phyloP scores from a whole-genome alignment of 53 echinoderm and acorn worm genomes.

The Henricia sp. region DNA sequence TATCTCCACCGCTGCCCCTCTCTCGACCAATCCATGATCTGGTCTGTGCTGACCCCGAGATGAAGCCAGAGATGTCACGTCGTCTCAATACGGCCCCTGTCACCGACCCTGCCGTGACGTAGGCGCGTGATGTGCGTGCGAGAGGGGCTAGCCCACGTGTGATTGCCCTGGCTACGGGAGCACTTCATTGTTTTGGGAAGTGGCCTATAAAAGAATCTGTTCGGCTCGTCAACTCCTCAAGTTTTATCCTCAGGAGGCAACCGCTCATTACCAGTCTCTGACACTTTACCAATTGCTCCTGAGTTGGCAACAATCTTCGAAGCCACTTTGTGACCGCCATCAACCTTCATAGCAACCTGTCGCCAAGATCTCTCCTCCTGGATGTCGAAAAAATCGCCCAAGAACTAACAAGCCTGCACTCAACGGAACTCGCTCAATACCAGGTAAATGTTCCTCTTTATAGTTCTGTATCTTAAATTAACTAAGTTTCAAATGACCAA shows the following conservation, averaged over 20 bases:
- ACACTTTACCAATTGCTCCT: neutral
- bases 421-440: too few species aligned
- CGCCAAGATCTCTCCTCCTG: too few species aligned
- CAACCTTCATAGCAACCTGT: too few species aligned
- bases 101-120: constrained; percentile 54
- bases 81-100: neutral
- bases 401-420: too few species aligned
- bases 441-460: too few species aligned
- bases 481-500: too few species aligned
- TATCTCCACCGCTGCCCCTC: neutral
- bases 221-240: constrained; percentile 7
- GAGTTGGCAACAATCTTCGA: neutral
- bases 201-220: constrained; percentile 34
- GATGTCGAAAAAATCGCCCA: too few species aligned
- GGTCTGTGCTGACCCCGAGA: neutral
- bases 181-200: constrained; percentile 33
- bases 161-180: constrained; percentile 16
- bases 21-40: constrained; percentile 47
- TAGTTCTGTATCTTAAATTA: too few species aligned
- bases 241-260: constrained; percentile 28
- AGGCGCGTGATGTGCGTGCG: constrained; percentile 18
- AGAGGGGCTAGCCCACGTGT: constrained; percentile 26
- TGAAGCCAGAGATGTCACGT: constrained; percentile 27
- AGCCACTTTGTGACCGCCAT: too few species aligned
- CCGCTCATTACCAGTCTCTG: neutral